Evolutionary conservation across 2,797 vertebrate species (phyloP).

Genomic region (Cuniculus paca): DNA sequence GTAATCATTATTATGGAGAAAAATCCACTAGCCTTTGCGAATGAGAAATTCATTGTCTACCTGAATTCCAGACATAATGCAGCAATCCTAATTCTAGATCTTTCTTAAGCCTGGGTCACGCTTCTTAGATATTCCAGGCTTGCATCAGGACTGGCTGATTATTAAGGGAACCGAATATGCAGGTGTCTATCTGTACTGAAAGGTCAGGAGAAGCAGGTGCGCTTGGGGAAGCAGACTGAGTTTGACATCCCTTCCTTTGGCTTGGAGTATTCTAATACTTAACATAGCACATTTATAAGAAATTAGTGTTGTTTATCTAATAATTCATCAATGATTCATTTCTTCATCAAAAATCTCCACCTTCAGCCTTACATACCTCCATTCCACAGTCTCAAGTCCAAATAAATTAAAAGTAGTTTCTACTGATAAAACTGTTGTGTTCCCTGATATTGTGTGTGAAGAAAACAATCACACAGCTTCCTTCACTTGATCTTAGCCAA

Average conservation of each 20-base stretch:
- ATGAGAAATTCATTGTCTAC: neutral
- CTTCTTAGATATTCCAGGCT: neutral
- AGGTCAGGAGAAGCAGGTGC: neutral
- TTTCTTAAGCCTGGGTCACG: neutral
- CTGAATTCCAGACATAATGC: neutral
- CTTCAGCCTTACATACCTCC: neutral
- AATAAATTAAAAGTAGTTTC: conserved; percentile 30
- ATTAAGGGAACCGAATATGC: neutral
- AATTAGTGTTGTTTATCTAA: neutral
- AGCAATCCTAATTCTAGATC: neutral
- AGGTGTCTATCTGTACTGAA: neutral
- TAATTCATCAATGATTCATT: neutral
- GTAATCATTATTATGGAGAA: neutral
- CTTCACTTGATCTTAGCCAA: too few relatives aligned
- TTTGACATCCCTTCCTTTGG: neutral
- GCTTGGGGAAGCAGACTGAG: neutral
- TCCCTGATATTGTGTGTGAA: neutral
- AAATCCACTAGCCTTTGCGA: neutral
- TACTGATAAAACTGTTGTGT: neutral
- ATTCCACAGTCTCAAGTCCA: neutral
- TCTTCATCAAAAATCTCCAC: neutral
- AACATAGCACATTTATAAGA: neutral
- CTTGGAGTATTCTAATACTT: neutral
- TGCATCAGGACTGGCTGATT: neutral
- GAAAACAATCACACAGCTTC: neutral